phyloP scores from a whole-genome alignment of 2,888 invertebrate genomes.

The Ceramica pisi region DNA sequence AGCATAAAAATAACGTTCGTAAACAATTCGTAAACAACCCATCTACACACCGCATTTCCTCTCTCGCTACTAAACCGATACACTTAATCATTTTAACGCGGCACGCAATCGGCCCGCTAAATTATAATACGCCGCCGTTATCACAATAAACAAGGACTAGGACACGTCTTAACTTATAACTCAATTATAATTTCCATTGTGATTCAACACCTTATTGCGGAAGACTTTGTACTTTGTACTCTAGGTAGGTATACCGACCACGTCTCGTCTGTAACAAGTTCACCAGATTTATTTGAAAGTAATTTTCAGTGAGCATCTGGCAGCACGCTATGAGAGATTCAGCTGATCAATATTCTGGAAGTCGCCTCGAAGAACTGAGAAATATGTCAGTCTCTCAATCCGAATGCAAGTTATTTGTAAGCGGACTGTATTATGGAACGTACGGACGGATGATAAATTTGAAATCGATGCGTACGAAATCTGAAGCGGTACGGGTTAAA shows the following conservation, averaged over 20 bases:
- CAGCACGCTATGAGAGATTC: constrained; percentile 88
- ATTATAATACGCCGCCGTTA: constrained; percentile 60
- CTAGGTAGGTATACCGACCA: constrained; percentile 47
- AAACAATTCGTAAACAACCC: constrained; percentile 16
- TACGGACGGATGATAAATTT: constrained; percentile 66
- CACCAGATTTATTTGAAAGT: constrained; percentile 89
- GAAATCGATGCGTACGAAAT: constrained; percentile 67
- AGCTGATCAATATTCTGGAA: constrained; percentile 89
- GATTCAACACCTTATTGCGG: constrained; percentile 70
- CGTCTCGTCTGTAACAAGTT: constrained; percentile 77
- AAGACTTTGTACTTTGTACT: constrained; percentile 19
- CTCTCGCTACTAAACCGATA: constrained; percentile 44
- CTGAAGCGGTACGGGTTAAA: constrained; percentile 57
- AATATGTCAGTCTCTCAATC: constrained; percentile 89
- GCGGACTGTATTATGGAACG: constrained; percentile 71
- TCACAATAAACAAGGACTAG: constrained; percentile 59
- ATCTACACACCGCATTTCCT: constrained; percentile 11
- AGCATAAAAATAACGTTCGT: constrained; percentile 15
- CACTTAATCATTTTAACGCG: constrained; percentile 55
- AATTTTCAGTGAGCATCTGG: constrained; percentile 90
- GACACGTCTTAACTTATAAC: constrained; percentile 68
- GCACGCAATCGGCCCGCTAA: constrained; percentile 40
- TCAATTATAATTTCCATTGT: constrained; percentile 75
- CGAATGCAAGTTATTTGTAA: constrained; percentile 80
- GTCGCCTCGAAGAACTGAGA: constrained; percentile 86